These are phyloP conservation scores for Falco berigora DNA, from an alignment of 2,797 vertebrate species.

Conservation along the genomic window DNA sequence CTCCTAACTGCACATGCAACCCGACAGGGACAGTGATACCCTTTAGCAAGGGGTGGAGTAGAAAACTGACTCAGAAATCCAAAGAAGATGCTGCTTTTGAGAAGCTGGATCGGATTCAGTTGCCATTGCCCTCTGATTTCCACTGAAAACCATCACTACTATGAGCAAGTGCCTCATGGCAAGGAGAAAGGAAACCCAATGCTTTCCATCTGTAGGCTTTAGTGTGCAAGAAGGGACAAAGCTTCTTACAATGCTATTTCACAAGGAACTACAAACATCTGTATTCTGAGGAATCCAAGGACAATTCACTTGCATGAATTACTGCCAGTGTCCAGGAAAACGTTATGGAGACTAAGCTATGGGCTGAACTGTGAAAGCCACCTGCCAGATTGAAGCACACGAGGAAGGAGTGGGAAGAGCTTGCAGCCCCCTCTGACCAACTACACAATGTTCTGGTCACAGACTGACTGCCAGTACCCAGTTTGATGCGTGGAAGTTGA, in stretches of 20 bases:
- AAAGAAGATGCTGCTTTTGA: background rate
- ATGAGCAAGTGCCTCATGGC: rapidly evolving
- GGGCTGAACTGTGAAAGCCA: background rate
- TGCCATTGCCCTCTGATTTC: rapidly evolving
- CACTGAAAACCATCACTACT: background rate
- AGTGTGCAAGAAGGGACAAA: background rate
- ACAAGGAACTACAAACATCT: background rate
- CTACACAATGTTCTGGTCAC: background rate
- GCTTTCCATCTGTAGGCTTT: background rate
- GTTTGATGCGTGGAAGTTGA: background rate
- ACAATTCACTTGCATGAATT: background rate
- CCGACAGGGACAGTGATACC: background rate
- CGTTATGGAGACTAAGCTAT: background rate
- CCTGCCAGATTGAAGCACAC: background rate
- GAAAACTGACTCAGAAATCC: background rate
- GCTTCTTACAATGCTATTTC: background rate
- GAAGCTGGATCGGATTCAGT: background rate
- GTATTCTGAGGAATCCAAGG: background rate
- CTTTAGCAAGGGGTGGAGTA: background rate
- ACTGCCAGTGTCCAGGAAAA: background rate
- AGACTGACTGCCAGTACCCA: background rate
- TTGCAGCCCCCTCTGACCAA: background rate
- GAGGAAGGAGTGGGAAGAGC: background rate
- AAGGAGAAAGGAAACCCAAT: background rate
- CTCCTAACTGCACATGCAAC: background rate